A percentile compares a stretch with the other conserved stretches of the same genome.
These are phyloP conservation scores for Australoheros scitulus DNA, from an alignment of 2,113 vertebrate species.

Conservation along the genomic window DNA sequence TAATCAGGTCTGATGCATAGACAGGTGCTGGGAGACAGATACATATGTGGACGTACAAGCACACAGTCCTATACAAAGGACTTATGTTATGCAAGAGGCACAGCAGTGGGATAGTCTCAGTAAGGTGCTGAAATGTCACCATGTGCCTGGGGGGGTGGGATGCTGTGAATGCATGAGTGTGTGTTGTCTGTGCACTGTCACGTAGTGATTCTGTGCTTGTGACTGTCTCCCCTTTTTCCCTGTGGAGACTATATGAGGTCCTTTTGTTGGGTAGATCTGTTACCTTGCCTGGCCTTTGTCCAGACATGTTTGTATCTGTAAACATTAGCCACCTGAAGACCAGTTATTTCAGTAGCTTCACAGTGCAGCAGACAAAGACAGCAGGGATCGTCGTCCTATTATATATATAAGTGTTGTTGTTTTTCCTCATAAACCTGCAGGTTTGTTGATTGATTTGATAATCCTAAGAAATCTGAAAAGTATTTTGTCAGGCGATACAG, in stretches of 20 bases:
- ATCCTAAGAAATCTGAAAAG: background rate
- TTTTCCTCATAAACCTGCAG: conserved; percentile 13
- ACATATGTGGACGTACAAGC: conserved; percentile 1
- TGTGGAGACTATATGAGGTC: conserved; percentile 40
- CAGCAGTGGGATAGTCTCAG: conserved; percentile 16
- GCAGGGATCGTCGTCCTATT: conserved; percentile 26
- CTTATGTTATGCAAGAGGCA: background rate
- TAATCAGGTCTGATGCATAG: conserved; percentile 22
- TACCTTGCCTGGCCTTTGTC: conserved; percentile 51
- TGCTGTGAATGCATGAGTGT: conserved; percentile 19
- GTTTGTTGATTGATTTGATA: conserved; percentile 5
- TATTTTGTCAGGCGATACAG: background rate
- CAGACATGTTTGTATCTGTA: conserved; percentile 39
- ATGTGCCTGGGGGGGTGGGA: conserved; percentile 29
- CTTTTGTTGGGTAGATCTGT: conserved; percentile 58
- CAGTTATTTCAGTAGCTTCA: conserved; percentile 17
- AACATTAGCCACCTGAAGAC: conserved; percentile 43
- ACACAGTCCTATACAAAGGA: conserved; percentile 15
- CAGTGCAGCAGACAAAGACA: conserved; percentile 13
- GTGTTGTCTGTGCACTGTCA: conserved; percentile 16
- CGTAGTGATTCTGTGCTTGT: conserved; percentile 16
- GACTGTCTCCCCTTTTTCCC: conserved; percentile 19
- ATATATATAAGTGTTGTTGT: conserved; percentile 30
- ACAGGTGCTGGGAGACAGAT: conserved; percentile 34
- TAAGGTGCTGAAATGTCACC: conserved; percentile 65